These are phyloP conservation scores for Blastobasis adustella DNA, from an alignment of 2,888 invertebrate genomes.

Conservation along the genomic window DNA sequence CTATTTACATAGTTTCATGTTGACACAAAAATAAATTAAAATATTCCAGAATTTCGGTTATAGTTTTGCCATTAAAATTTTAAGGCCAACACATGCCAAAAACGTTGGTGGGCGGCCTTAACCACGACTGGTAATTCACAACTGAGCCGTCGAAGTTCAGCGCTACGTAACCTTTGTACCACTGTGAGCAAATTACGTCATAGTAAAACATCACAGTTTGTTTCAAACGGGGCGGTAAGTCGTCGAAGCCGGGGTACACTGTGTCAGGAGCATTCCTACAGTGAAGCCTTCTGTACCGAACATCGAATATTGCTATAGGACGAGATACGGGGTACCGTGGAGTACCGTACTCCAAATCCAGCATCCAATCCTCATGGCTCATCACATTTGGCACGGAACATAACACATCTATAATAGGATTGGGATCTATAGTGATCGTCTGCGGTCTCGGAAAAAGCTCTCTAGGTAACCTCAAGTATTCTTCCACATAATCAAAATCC, in stretches of 20 bases:
- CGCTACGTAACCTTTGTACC: constrained; percentile 44
- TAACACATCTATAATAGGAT: constrained; percentile 47
- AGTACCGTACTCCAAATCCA: constrained; percentile 33
- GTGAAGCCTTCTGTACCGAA: constrained; percentile 40
- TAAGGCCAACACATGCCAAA: constrained; percentile 56
- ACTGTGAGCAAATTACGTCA: constrained; percentile 40
- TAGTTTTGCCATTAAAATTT: background rate
- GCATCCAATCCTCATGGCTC: constrained; percentile 37
- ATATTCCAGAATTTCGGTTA: too few relatives aligned
- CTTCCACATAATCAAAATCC: constrained; percentile 24
- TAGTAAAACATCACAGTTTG: constrained; percentile 41
- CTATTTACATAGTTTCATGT: too few relatives aligned
- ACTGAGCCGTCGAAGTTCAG: constrained; percentile 39
- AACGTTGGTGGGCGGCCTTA: constrained; percentile 38
- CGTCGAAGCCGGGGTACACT: constrained; percentile 50
- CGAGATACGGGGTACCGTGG: constrained; percentile 7
- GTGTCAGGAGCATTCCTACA: constrained; percentile 44
- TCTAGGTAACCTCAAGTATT: constrained; percentile 38
- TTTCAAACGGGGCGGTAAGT: constrained; percentile 40
- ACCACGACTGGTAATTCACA: constrained; percentile 51
- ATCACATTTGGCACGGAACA: constrained; percentile 34
- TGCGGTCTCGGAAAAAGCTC: constrained; percentile 43
- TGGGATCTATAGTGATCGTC: constrained; percentile 40
- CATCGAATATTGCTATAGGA: constrained; percentile 42
- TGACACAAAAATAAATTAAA: too few relatives aligned